Base-by-base conservation (phyloP, 2,888 invertebrate species). In the Agrochola lota region DNA sequence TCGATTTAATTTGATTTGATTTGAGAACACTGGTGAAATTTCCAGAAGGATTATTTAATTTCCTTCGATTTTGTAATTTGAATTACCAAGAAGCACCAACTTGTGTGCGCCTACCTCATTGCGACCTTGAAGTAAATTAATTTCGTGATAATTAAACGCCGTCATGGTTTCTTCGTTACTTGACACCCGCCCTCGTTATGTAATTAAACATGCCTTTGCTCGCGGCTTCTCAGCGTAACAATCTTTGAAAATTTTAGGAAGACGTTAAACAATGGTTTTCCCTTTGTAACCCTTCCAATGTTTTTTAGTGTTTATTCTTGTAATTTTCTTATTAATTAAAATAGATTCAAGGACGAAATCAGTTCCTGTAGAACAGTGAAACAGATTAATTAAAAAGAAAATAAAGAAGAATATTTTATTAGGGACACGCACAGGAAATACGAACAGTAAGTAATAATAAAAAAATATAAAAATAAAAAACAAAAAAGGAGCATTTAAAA, bases 91-190 rank as follows among this genome's bases (percentile, higher is more conserved):
- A 60, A 73, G 67, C 46, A 64, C 66, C 20, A 26, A 15, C 69
- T 55, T 40, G 62, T 26, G 35, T 70, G 49, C 64, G 40, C 35
- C 17, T 67, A 71, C 81, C 77, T 75, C 57, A 68, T 30, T 74
- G 55, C 73, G 71, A 78, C 74, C 70, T 78, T 80, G 62, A 66
- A 77, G 72, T 77, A 71, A 83, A 85, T 83, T 83, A 78, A 85
- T 86, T 84, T 85, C 20, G 70, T 78, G 78, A 77, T 80, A 80
- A 85, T 80, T 85, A 83, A 82, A 77, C 57, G 64, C 78, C 71
- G 77, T 57, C 74, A 80, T 69, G 86, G 81, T 78, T 85, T 80
- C 80, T 77, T 71, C 83, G 81, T 81, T 77, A 84, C 77, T 75
- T 84, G 84, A 81, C 81, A 85, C 82, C 52, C 74, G 69, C 70